Evolutionary conservation across 2,888 invertebrate species (phyloP), one percentile per base, ranked within the genome.

Genomic region (Phrixothrix hirtus): DNA sequence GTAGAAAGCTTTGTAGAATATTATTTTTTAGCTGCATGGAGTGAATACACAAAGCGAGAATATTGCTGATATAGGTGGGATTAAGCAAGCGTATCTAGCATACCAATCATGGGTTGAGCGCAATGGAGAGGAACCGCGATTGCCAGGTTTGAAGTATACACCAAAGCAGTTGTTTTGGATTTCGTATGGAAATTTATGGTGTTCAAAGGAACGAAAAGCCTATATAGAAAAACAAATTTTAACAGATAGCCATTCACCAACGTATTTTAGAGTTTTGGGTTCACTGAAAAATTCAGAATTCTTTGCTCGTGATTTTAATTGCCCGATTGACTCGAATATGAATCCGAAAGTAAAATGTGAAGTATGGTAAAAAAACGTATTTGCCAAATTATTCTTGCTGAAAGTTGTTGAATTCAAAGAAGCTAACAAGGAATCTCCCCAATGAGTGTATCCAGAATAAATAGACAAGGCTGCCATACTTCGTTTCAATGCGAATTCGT

Each of bases 11-110:
- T 29, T n/a, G 11, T 6, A n/a, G 11, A 10, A 6, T 29, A n/a
- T 6, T 10, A 29, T 10, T 12, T 71, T 76, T 12, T 73, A 92
- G 92, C 72, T 95, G 44, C 93, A 94, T 69, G 95, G 95, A 46
- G 86, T 92, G 58, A 90, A 91, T 69, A 94, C 93, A 0, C 91
- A 92, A 75, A 93, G 92, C 9, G 95, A 95, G 74, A 95, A 95
- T 73, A 95, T 95, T 50, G 95, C 95, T 0, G 95, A 95, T 72
- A 95, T 93, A 71, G 94, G 93, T 1, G 95, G 95, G 1, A 85
- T 94, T 59, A 94, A 93, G 72, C 89, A 95, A 74, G 91, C 95
- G 0, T 95, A 74, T 61, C 59, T 70, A 52, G 74, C 74, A 30
- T 74, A 74, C 55, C 60, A 66, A 21, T 63, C 60, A 41, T 73